phyloP scores from a whole-genome alignment of 2,113 vertebrate species.

The Brachypodius melanocephalos region DNA sequence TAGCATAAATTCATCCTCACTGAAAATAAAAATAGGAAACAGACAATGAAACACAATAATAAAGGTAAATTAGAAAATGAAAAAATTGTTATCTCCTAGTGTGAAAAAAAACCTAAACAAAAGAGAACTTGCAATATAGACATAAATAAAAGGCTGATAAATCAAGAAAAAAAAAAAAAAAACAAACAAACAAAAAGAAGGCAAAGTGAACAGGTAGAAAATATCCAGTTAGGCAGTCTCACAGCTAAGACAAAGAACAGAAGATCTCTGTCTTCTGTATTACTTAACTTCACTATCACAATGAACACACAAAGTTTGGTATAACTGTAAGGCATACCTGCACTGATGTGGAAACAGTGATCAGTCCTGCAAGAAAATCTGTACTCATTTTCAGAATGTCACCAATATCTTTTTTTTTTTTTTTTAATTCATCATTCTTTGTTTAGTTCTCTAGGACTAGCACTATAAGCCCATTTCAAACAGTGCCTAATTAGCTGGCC shows the following conservation, averaged over 20 bases:
- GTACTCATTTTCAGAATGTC: not conserved
- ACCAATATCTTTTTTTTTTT: no score
- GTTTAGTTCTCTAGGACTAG: not conserved
- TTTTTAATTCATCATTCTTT: not conserved
- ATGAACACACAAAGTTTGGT: not conserved
- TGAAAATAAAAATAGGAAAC: not conserved
- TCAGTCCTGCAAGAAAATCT: not conserved
- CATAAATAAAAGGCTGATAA: not conserved
- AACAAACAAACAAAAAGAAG: not conserved
- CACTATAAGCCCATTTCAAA: not conserved
- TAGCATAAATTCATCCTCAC: not conserved
- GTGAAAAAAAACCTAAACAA: not conserved
- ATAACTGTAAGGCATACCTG: not conserved
- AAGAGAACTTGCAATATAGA: not conserved
- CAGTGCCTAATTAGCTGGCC: not conserved
- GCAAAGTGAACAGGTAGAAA: not conserved
- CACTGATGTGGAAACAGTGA: not conserved
- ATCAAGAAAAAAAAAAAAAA: not conserved
- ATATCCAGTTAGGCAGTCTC: not conserved
- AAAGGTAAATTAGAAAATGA: not conserved
- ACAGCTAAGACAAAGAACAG: not conserved
- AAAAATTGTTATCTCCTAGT: not conserved
- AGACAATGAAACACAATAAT: not conserved
- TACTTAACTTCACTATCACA: not conserved
- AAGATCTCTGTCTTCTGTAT: not conserved